Percentiles rank a stretch among this genome's conserved stretches.
These are phyloP conservation scores for Thomomys bottae DNA, from an alignment of 2,113 vertebrate species.

Conservation along the genomic window DNA sequence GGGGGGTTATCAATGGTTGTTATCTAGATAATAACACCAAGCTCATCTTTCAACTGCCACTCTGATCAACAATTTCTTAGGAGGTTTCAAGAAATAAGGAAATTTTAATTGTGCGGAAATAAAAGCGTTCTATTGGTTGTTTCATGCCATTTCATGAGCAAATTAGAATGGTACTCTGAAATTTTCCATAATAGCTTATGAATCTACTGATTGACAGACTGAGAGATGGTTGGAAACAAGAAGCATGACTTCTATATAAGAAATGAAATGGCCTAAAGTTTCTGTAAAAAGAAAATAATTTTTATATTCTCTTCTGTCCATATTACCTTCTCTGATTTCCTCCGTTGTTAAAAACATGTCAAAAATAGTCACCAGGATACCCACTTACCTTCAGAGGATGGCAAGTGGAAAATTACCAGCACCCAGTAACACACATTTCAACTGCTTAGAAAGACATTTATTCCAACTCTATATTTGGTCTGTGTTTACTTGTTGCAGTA, in stretches of 20 bases:
- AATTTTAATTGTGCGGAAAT: neutral
- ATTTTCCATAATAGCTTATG: neutral
- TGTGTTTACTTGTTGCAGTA: constrained; percentile 31
- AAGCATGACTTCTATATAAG: neutral
- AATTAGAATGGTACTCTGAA: constrained; percentile 8
- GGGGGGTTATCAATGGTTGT: neutral
- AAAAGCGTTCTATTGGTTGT: constrained; percentile 8
- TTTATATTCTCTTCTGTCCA: neutral
- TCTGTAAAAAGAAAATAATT: neutral
- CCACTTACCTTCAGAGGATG: constrained; percentile 1
- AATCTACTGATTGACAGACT: neutral
- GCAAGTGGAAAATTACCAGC: constrained; percentile 8
- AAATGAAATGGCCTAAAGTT: constrained; percentile 30
- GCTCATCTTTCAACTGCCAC: neutral
- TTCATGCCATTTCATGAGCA: neutral
- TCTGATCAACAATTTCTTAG: neutral
- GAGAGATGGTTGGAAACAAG: constrained; percentile 15
- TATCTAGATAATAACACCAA: neutral
- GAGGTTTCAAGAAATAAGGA: neutral
- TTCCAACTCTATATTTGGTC: neutral
- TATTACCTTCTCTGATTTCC: constrained; percentile 42
- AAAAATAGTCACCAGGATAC: constrained; percentile 17
- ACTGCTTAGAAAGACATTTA: constrained; percentile 13
- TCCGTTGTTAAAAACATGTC: constrained; percentile 38
- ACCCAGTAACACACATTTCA: neutral